Evolutionary conservation across 92 coral and sea anemone genomes (phyloP).

Genomic region (Heliopora coerulea): DNA sequence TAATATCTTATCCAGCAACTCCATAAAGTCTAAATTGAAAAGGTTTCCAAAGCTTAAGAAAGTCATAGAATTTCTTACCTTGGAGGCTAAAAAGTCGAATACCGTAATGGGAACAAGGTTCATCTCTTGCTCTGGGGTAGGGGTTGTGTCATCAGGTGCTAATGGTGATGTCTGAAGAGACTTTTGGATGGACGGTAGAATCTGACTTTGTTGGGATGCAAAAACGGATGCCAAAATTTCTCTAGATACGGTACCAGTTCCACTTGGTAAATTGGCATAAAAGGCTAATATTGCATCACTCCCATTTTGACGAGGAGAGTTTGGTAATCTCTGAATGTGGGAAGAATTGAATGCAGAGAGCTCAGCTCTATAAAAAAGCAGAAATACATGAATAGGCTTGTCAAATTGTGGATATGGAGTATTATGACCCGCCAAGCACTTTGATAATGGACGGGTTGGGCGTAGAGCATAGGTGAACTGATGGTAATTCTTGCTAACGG

Average conservation of each 20-base stretch:
- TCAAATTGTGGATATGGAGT: too few relatives aligned
- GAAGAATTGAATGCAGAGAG: not conserved
- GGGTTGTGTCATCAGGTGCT: not conserved
- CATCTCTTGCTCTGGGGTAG: not conserved
- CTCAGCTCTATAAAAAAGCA: not conserved
- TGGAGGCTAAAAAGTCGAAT: not conserved
- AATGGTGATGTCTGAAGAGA: not conserved
- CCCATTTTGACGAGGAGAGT: slow-evolving; percentile 33
- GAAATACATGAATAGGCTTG: too few relatives aligned
- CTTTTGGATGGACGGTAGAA: not conserved
- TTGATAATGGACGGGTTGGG: too few relatives aligned
- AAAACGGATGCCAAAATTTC: slow-evolving; percentile 9
- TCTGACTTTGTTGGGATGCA: not conserved
- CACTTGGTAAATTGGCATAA: slow-evolving; percentile 20
- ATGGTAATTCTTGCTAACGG: too few relatives aligned
- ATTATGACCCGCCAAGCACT: too few relatives aligned
- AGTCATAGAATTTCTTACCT: not conserved
- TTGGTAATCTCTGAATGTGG: not conserved
- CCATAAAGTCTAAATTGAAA: too few relatives aligned
- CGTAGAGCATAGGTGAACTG: too few relatives aligned
- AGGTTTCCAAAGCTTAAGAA: too few relatives aligned
- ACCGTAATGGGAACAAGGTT: not conserved
- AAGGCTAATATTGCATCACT: slow-evolving; percentile 16
- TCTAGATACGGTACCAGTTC: slow-evolving; percentile 1
- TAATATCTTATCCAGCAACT: too few relatives aligned